Base-by-base conservation (phyloP, 2,797 vertebrate species). In the Percopsis omiscomaycus region DNA sequence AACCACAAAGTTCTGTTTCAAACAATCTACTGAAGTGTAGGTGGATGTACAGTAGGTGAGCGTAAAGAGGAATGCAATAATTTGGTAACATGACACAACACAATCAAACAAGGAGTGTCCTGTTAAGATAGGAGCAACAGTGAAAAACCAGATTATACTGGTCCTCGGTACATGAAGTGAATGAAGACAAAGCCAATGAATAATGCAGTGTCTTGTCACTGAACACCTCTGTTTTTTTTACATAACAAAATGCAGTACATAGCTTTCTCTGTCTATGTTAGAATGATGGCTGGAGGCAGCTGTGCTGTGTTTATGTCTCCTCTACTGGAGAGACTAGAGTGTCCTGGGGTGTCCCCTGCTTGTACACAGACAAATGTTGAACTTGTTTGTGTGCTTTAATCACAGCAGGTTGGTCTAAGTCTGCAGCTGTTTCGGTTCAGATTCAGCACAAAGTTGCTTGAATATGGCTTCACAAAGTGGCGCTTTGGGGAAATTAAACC, bases 381-480 rank as follows among this genome's bases (percentile, higher is more conserved):
- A 74, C 81, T 79, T 93, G 92, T 92, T 93, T 93, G 92, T 93
- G 88, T 92, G 73, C 88, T 90, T 91, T 86, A 87, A 78, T 73
- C 89, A 32, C 91, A 89, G 90, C 85, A 81, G 83, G 90, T 85
- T 77, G 54, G 72, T 79, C 64, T 74, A 77, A 75, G 74, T 78
- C 75, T 80, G 85, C 92, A 93, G 92, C 90, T 93, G 92, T 89
- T 84, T 83, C 61, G 85, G 70, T 80, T 84, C 75, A 77, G 83
- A 83, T 68, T 59, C 77, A 59, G 71, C 66, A 81, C 74, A 86
- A 65, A 75, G 68, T 75, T 53, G 75, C 79, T 87, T 88, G 71
- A 84, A 79, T 79, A 59, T 63, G 74, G 82, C 80, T 75, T 80
- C 69, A 75, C 69, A 61, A 77, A 84, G 83, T 84, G 79, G 87